Base-by-base conservation (phyloP, 2,797 vertebrate genomes). In the Sparidentex hasta region DNA sequence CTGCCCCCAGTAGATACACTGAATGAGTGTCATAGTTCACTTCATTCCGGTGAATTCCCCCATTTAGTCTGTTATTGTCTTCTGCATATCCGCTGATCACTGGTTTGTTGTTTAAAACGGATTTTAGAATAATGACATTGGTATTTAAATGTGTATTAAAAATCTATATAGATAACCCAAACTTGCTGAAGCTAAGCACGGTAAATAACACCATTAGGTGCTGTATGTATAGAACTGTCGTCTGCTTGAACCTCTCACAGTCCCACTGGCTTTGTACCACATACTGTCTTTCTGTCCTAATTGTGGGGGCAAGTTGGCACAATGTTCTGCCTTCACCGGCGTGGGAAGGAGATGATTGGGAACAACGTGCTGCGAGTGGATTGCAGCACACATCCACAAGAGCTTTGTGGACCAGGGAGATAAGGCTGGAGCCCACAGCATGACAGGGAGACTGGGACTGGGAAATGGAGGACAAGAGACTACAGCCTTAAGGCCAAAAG, bases 391-490 rank as follows among this genome's bases (percentile, higher is more conserved):
- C 90, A 88, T 93, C 90, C 93, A 90, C 84, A 16, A 77, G 90
- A 91, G 87, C 90, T 92, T 93, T 92, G 90, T 94, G 91, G 88
- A 87, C 80, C 64, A 59, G 78, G 46, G 71, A 92, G 93, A 94
- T 94, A 93, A 93, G 89, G 59, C 75, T 50, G 67, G 71, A 84
- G 85, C 87, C 80, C 85, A 76, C 83, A 87, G 89, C 87, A 67
- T 81, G 87, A 87, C 88, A 87, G 85, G 77, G 52, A 78, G 71
- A 84, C 78, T 11, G 38, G 81, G 76, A 74, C 79, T 74, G 76
- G 82, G 84, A 69, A 87, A 85, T 80, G 76, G 74, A 81, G 85
- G 89, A 90, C 84, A 81, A 83, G 85, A 78, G 83, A 86, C 82
- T 70, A 74, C 69, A 86, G 80, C 80, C 92, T 90, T 81, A 72